phyloP scores from a whole-genome alignment of 2,888 invertebrate genomes.

The Lithophane semibrunnea region DNA sequence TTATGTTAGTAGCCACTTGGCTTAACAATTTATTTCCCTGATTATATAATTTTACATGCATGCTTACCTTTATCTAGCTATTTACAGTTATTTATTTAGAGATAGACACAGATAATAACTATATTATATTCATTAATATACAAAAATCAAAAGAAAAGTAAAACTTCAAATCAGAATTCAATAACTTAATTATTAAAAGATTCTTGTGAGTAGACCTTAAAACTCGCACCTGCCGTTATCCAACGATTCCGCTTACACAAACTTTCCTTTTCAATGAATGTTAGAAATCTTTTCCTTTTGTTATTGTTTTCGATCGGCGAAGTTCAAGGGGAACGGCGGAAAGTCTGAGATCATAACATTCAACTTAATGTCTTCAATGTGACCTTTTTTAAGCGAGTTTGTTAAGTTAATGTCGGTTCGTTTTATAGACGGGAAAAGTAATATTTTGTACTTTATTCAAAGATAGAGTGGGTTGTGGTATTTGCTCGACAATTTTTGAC shows the following conservation, averaged over 20 bases:
- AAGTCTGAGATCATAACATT: conserved; percentile 59
- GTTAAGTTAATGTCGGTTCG: conserved; percentile 44
- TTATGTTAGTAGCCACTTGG: too few relatives aligned
- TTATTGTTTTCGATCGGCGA: conserved; percentile 88
- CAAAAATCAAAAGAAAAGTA: background rate
- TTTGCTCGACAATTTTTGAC: background rate
- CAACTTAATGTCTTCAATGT: conserved; percentile 57
- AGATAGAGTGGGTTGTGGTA: background rate
- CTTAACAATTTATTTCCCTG: too few relatives aligned
- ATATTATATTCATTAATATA: background rate
- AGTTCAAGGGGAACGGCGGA: conserved; percentile 73
- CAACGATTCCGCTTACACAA: conserved; percentile 70
- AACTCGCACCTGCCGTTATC: conserved; percentile 78
- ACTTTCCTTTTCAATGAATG: conserved; percentile 88
- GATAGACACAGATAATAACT: background rate
- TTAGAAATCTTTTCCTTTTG: conserved; percentile 87
- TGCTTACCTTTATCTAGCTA: too few relatives aligned
- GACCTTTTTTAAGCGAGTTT: conserved; percentile 57
- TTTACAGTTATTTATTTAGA: too few relatives aligned
- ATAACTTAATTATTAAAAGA: conserved; percentile 32
- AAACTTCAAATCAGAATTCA: conserved; percentile 1
- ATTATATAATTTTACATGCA: too few relatives aligned
- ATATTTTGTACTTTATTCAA: conserved; percentile 27
- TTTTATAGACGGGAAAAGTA: conserved; percentile 47
- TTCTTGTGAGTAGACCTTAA: conserved; percentile 63